A percentile compares a stretch with the other conserved stretches of the same genome.
phyloP scores from a whole-genome alignment of 1,140 invertebrate genomes.

The Tyrophagus putrescentiae region DNA sequence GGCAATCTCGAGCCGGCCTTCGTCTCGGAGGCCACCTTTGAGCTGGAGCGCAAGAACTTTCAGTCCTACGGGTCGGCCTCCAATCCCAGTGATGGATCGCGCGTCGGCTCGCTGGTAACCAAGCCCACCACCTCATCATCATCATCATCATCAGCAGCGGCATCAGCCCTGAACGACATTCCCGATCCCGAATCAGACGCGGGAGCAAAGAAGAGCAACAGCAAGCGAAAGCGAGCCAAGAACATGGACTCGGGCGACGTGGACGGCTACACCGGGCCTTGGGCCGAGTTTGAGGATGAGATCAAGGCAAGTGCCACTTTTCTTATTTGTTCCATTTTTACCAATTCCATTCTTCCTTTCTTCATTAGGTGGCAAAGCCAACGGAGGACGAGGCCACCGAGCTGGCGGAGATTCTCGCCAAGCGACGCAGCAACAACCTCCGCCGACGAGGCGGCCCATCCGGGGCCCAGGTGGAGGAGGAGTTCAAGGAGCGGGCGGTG shows the following conservation, averaged over 20 bases:
- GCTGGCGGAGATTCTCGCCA: conserved; percentile 84
- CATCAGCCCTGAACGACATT: conserved; percentile 26
- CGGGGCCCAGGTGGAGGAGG: conserved; percentile 64
- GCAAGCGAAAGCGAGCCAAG: conserved; percentile 73
- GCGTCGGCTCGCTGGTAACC: background rate
- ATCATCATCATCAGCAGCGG: no score
- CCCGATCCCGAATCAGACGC: conserved; percentile 65
- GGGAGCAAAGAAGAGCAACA: conserved; percentile 38
- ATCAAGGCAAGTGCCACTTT: conserved; percentile 50
- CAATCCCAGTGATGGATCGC: conserved; percentile 35
- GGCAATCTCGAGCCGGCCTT: conserved; percentile 90
- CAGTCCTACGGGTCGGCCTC: conserved; percentile 37
- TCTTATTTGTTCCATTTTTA: conserved; percentile 31
- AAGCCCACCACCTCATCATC: no score
- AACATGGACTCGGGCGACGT: conserved; percentile 84
- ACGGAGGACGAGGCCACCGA: conserved; percentile 73
- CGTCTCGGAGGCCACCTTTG: conserved; percentile 94
- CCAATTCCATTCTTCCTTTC: background rate
- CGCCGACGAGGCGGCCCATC: conserved; percentile 51
- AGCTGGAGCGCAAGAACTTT: conserved; percentile 91
- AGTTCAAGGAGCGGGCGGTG: conserved; percentile 82
- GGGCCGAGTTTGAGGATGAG: conserved; percentile 89
- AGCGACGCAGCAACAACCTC: conserved; percentile 37
- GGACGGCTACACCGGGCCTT: conserved; percentile 88
- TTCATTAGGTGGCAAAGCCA: conserved; percentile 43